These are phyloP conservation scores for Apolygus lucorum DNA, from an alignment of 1,140 invertebrate species.

Conservation along the genomic window DNA sequence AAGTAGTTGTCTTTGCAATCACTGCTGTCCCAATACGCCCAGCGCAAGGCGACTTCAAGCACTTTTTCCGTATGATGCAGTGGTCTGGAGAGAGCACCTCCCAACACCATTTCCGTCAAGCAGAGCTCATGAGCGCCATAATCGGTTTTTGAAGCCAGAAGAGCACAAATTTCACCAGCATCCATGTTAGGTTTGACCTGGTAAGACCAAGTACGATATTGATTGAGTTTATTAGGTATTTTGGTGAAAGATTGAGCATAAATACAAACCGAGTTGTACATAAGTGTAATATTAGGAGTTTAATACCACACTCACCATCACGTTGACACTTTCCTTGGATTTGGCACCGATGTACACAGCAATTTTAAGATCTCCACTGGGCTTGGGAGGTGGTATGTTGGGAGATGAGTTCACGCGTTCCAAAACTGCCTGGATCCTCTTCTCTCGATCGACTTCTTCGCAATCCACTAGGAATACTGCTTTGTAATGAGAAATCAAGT, in stretches of 20 bases:
- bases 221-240: too few species aligned
- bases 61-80: constrained; percentile 70
- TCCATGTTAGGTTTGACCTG: constrained; percentile 69
- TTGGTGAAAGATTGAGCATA: neutral
- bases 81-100: constrained; percentile 58
- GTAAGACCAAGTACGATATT: constrained; percentile 33
- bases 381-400: constrained; percentile 48
- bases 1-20: constrained; percentile 73
- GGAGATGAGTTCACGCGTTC: constrained; percentile 49
- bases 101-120: constrained; percentile 66
- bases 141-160: constrained; percentile 53
- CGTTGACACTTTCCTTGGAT: constrained; percentile 49
- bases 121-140: constrained; percentile 53
- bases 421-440: constrained; percentile 58
- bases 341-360: constrained; percentile 59
- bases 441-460: constrained; percentile 53
- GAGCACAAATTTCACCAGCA: constrained; percentile 59
- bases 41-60: constrained; percentile 56
- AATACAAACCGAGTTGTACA: neutral
- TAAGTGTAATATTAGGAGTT: too few species aligned
- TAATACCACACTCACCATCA: constrained; percentile 45
- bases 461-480: constrained; percentile 51
- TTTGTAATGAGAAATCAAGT: constrained; percentile 54
- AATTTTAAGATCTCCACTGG: constrained; percentile 68
- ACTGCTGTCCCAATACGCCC: constrained; percentile 75